These are phyloP conservation scores for Xiphophorus birchmanni DNA, from an alignment of 2,797 vertebrate species.

Conservation along the genomic window DNA sequence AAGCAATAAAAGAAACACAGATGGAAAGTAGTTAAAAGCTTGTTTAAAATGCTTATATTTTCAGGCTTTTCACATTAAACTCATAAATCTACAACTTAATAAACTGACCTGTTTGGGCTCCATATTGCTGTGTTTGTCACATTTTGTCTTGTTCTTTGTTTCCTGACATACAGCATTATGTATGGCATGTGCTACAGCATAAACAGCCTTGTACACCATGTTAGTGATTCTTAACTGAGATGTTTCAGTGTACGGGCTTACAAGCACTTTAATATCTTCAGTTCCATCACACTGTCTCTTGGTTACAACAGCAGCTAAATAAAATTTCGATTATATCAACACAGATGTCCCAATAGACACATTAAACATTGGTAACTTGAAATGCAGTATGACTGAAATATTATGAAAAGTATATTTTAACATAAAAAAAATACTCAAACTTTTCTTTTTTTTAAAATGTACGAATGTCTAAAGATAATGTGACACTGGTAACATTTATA, in stretches of 20 bases:
- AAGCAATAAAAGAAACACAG: neutral
- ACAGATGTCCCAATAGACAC: neutral
- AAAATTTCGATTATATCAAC: neutral
- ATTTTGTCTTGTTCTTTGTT: slow-evolving; percentile 30
- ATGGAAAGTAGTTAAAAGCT: neutral
- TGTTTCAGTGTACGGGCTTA: slow-evolving; percentile 68
- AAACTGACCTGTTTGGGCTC: slow-evolving; percentile 59
- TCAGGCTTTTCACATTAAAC: neutral
- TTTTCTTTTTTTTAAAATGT: neutral
- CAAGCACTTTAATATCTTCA: slow-evolving; percentile 62
- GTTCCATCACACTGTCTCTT: slow-evolving; percentile 58
- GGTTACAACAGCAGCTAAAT: slow-evolving; percentile 11
- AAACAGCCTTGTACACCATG: slow-evolving; percentile 79
- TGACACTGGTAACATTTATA: neutral
- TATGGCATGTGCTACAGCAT: slow-evolving; percentile 75
- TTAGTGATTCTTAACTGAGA: slow-evolving; percentile 72
- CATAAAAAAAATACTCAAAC: no score
- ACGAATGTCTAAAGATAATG: neutral
- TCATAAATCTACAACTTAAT: neutral
- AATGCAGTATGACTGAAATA: neutral
- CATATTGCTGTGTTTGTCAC: slow-evolving; percentile 52
- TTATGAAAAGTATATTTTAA: no score
- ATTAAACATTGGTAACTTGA: neutral
- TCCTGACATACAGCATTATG: slow-evolving; percentile 61
- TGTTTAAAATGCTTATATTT: neutral